Conservation (phyloP, 2,888 invertebrate genomes). For the Saturnia pavonia region DNA sequence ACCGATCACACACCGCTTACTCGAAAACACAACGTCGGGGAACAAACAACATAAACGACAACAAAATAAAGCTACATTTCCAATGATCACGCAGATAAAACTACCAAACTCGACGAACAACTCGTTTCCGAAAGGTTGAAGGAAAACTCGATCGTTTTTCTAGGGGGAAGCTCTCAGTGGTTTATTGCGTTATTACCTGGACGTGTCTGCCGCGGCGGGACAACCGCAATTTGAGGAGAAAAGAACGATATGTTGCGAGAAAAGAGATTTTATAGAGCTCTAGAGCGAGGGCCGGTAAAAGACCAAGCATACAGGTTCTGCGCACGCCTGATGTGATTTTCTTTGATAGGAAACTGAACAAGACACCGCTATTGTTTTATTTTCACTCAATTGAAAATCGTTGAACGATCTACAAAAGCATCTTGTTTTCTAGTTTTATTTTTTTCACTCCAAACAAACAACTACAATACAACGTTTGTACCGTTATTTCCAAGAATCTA, state of each 20-base stretch:
- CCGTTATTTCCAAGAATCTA: constrained; percentile 18
- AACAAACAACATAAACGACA: constrained; percentile 56
- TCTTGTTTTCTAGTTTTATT: constrained; percentile 37
- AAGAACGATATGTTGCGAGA: constrained; percentile 77
- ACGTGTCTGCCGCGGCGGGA: constrained; percentile 77
- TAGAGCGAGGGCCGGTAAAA: constrained; percentile 57
- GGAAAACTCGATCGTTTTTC: constrained; percentile 81
- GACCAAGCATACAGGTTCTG: constrained; percentile 54
- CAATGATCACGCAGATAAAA: constrained; percentile 41
- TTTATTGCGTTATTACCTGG: constrained; percentile 82
- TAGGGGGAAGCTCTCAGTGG: constrained; percentile 79
- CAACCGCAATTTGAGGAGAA: constrained; percentile 77
- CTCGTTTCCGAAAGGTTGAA: constrained; percentile 76
- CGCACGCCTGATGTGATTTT: constrained; percentile 70
- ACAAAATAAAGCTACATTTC: constrained; percentile 64
- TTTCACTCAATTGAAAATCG: constrained; percentile 72
- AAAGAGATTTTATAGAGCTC: constrained; percentile 76
- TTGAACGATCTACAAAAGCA: constrained; percentile 54
- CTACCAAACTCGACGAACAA: constrained; percentile 66
- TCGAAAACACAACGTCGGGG: constrained; percentile 37
- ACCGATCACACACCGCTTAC: constrained; percentile 68
- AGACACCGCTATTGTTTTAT: constrained; percentile 66
- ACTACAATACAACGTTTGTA: constrained; percentile 15
- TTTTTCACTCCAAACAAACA: not conserved
- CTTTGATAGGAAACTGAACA: constrained; percentile 75